Base-by-base conservation (phyloP, 2,888 invertebrate species). In the Pheosia gnoma region DNA sequence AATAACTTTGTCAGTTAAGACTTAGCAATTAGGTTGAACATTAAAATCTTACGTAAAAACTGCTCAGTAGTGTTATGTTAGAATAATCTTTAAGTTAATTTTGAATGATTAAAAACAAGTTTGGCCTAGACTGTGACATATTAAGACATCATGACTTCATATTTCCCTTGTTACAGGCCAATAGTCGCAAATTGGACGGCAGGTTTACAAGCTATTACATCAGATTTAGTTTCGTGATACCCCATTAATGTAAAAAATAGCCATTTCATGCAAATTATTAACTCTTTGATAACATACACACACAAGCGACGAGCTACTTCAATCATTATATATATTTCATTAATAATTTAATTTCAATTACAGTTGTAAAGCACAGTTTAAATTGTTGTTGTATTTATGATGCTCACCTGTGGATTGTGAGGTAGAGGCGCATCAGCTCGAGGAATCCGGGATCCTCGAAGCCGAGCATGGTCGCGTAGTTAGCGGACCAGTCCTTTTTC, bases 401-500 rank as follows among this genome's bases (percentile, higher is more conserved):
- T 49, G 7, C 63, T 77, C 62, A 92, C 93, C 93, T 97, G 95
- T 98, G 98, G 80, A 98, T 98, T 65, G 98, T 98, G 72, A 99
- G 95, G 90, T 99, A 99, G 45, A 99, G 94, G 62, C 99, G 95
- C 97, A 99, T 96, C 59, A 99, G 95, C 89, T 99, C 99, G 57
- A 96, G 96, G 92, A 99, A 99, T 77, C 95, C 85, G 4, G 96
- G 94, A 83, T 97, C 95, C 72, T 97, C 96, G 89, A 96, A 98
- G 63, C 98, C 98, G 70, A 99, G 94, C 98, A 98, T 98, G 74
- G 95, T 95, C 71, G 97, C 95, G 92, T 98, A 99, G 94, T 99
- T 99, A 86, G 96, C 96, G 59, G 97, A 96, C 98, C 98, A 99
- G 90, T 99, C 99, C 87, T 97, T 97, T 85, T 95, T 95, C 63